Conservation (phyloP, 2,113 vertebrate genomes). For the Megaleporinus macrocephalus region DNA sequence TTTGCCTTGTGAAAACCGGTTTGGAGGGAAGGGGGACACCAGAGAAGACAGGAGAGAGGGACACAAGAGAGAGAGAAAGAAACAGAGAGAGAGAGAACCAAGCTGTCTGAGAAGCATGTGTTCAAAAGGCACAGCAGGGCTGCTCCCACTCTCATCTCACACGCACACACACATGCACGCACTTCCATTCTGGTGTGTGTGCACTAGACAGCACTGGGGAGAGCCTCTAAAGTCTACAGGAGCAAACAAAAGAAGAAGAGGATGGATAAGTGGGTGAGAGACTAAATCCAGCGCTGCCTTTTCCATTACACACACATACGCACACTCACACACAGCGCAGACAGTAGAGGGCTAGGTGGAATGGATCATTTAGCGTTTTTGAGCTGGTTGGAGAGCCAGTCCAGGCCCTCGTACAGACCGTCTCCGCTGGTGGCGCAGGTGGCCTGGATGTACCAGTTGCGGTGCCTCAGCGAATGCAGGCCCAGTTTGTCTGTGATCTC, state of each 20-base stretch:
- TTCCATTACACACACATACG: conserved; percentile 54
- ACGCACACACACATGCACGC: conserved; percentile 50
- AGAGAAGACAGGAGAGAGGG: conserved; percentile 13
- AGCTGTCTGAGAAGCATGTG: conserved; percentile 53
- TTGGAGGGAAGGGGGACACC: conserved; percentile 3
- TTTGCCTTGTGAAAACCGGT: conserved; percentile 62
- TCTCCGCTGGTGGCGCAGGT: conserved; percentile 84
- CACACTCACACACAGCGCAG: conserved; percentile 55
- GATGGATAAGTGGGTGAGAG: conserved; percentile 49
- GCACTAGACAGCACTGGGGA: conserved; percentile 58
- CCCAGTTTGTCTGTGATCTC: conserved; percentile 84
- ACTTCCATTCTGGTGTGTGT: conserved; percentile 37
- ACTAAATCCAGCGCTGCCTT: conserved; percentile 53
- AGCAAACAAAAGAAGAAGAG: conserved; percentile 42
- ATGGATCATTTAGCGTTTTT: conserved; percentile 81
- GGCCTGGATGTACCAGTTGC: conserved; percentile 84
- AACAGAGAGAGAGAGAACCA: conserved; percentile 53
- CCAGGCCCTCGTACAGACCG: conserved; percentile 84
- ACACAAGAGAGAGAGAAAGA: conserved; percentile 35
- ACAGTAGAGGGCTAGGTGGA: conserved; percentile 54
- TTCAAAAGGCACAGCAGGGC: conserved; percentile 72
- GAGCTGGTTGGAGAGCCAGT: conserved; percentile 83
- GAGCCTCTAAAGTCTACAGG: conserved; percentile 52
- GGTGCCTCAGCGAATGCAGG: conserved; percentile 74
- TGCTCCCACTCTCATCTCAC: conserved; percentile 68